Conservation (phyloP, 2,113 vertebrate genomes). For the Axis porcinus region DNA sequence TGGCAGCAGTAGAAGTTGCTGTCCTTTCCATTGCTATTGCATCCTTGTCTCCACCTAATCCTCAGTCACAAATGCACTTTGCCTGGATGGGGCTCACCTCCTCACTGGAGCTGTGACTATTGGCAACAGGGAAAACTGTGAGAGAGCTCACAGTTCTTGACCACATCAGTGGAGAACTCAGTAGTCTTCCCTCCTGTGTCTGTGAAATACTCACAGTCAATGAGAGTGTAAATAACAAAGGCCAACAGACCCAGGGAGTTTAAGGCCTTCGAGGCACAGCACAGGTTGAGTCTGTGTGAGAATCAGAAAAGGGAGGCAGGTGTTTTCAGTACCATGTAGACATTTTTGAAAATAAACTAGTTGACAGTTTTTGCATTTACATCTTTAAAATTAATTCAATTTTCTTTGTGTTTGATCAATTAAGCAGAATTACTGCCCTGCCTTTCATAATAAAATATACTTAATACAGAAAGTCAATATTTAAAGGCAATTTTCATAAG, state of each 20-base stretch:
- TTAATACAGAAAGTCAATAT: conserved; percentile 12
- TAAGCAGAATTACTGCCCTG: background rate
- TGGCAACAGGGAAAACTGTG: background rate
- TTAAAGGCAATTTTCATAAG: background rate
- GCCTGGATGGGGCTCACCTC: background rate
- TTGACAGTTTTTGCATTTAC: background rate
- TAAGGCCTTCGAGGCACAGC: background rate
- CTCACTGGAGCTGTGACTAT: background rate
- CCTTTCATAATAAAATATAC: background rate
- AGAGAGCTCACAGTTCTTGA: background rate
- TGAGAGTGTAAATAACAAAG: background rate
- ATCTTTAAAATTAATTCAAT: background rate
- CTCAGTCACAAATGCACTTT: background rate
- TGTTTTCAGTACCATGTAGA: background rate
- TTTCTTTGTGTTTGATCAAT: background rate
- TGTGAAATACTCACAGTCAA: background rate
- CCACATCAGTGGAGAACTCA: background rate
- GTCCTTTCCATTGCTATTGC: background rate
- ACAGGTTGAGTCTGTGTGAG: background rate
- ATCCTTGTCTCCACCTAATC: background rate
- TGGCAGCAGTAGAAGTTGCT: background rate
- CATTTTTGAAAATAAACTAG: background rate
- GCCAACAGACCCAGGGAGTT: background rate
- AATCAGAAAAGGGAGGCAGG: background rate
- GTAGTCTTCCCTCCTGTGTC: background rate